Conservation (phyloP, 2,113 vertebrate genomes). For the Fukomys damarensis region DNA sequence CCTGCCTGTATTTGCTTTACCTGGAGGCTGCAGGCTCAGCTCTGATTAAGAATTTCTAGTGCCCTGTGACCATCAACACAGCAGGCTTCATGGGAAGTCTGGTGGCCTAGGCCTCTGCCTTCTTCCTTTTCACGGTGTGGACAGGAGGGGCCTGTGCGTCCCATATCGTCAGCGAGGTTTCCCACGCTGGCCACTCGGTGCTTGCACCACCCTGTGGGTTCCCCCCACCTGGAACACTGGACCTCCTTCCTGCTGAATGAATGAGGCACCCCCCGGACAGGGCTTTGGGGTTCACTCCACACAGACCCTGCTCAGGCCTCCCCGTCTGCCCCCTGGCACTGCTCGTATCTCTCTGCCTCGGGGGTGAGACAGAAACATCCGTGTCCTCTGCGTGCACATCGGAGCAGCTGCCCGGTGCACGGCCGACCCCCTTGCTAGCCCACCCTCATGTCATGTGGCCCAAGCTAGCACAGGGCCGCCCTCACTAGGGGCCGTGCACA, state of each 20-base stretch:
- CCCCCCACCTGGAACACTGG: background rate
- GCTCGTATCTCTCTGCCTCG: background rate
- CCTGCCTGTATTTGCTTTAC: background rate
- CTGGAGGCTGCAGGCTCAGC: background rate
- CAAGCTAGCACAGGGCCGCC: background rate
- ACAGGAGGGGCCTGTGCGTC: background rate
- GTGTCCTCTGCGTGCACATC: background rate
- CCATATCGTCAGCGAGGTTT: accelerated
- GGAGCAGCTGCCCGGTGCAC: no score
- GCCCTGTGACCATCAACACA: background rate
- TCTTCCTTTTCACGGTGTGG: background rate
- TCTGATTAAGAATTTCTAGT: background rate
- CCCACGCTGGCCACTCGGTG: background rate
- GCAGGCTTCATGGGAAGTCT: accelerated
- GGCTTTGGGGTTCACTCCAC: background rate
- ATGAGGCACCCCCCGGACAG: accelerated
- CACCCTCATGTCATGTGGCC: background rate
- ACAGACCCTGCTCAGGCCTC: no score
- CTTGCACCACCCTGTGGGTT: background rate
- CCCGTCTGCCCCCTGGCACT: background rate
- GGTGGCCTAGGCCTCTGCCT: background rate
- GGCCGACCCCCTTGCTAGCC: background rate
- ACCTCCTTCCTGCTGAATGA: accelerated
- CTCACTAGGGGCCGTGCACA: no score
- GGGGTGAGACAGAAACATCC: background rate